Evolutionary conservation across 2,797 vertebrate species (phyloP), one percentile per base, ranked within the genome.

Genomic region (Galaxias olidus): DNA sequence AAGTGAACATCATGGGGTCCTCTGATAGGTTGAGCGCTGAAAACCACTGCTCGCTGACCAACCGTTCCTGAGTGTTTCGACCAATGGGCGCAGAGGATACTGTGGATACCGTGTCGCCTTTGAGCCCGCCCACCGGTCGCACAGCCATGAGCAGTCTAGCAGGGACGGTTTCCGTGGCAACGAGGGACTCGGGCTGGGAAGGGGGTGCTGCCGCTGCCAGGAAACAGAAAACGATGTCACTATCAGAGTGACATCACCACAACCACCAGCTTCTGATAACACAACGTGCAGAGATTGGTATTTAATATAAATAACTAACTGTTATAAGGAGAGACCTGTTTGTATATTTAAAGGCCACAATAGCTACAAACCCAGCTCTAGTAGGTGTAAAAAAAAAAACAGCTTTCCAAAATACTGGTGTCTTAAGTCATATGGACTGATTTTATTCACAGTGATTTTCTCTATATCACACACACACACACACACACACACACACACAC

Each of bases 61-160:
- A 84, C 81, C 91, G 88, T 91, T 90, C 92, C 91, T 93, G 92
- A 93, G 91, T 90, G 71, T 86, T 87, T 71, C 45, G 75, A 73
- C 75, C 81, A 60, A 84, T 72, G 61, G 71, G 9, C 45, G 30
- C 55, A 50, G 68, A 56, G 14, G 72, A 66, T 6, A n/a, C n/a
- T n/a, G 59, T 65, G 30, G 76, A 72, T 6, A 67, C 59, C 10
- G 66, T 52, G 17, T 64, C 69, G 19, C 54, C 65, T 8, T 17
- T 52, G 65, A 56, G 56, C 62, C 53, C 56, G 51, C 76, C 78
- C 73, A 70, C 68, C 18, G 82, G 79, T 71, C 54, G 79, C 67
- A 72, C 78, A 66, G 85, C 82, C 64, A 85, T 79, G 61, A 85
- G 82, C 65, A 86, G 76, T 72, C 77, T 85, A 69, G 85, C 86